Evolutionary conservation across 2,113 vertebrate species (phyloP), one percentile per base, ranked within the genome.

Genomic region (Leptodactylus fuscus): DNA sequence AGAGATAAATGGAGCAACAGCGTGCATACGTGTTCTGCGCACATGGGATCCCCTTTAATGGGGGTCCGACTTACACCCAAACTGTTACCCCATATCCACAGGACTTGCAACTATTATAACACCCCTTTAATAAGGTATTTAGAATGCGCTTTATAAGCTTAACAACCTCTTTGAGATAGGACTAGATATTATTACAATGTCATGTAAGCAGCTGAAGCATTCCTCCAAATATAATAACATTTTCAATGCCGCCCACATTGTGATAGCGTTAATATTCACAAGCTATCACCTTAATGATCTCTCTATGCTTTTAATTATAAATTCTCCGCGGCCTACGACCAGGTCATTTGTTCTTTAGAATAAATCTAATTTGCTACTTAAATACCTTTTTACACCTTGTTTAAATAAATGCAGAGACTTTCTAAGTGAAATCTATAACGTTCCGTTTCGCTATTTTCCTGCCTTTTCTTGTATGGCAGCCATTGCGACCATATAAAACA

Each of bases 301-400:
- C 29, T 5, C 32, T 9, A 34, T 67, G 62, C 15, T 67, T 67
- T 67, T 65, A 65, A 36, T 67, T 67, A 67, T 67, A 67, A 67
- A 36, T 67, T 36, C 62, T 20, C 29, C 62, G 11, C 18, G 62
- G 62, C 62, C 62, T 67, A 9, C 36, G 62, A 67, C 62, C 62
- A 36, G 62, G 32, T 36, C 62, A 36, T 67, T 67, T 67, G 32
- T 67, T 67, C 20, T 34, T 32, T 67, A 69, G 34, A 69, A 69
- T 69, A 69, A 69, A 36, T 38, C 18, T 38, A 69, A 69, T 38
- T 69, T 69, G 34, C 65, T 69, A 34, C 16, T 67, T 36, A 67
- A 67, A 36, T 67, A 20, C 34, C 62, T 67, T 67, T 34, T 36
- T 34, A 20, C 62, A 67, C 62, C 27, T 67, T 36, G 24, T 67